These are phyloP conservation scores for Raja brachyura DNA, from an alignment of 2,113 vertebrate genomes.

Conservation along the genomic window DNA sequence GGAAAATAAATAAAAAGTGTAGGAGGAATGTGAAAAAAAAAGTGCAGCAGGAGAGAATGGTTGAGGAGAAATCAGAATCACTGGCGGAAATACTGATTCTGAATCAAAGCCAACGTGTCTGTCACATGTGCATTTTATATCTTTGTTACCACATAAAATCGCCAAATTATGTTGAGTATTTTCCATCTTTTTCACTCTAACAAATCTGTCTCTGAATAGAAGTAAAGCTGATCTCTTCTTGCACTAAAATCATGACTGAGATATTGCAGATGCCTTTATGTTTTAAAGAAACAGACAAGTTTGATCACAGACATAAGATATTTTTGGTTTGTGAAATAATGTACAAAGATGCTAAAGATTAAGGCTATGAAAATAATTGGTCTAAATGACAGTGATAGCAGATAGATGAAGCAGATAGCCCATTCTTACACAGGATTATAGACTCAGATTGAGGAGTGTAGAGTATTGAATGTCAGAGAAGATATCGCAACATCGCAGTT, in stretches of 20 bases:
- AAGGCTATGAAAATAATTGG: neutral
- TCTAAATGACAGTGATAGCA: neutral
- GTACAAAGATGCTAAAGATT: neutral
- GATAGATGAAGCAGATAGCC: neutral
- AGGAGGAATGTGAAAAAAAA: neutral
- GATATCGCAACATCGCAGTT: neutral
- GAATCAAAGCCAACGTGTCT: neutral
- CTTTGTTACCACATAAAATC: neutral
- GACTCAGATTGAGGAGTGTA: neutral
- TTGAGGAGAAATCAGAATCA: neutral
- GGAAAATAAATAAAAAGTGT: neutral
- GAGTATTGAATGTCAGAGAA: neutral
- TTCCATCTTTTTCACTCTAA: neutral
- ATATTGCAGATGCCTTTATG: neutral
- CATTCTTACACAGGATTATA: neutral
- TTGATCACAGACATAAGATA: neutral
- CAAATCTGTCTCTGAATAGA: neutral
- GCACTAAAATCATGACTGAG: neutral
- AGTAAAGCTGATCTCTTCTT: neutral
- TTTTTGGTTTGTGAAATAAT: neutral
- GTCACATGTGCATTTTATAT: neutral
- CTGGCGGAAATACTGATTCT: neutral
- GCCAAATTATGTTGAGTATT: neutral
- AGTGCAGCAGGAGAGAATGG: neutral
- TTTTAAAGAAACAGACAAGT: neutral